A percentile compares a stretch with the other conserved stretches of the same genome.
Evolutionary conservation across 2,888 invertebrate genomes (phyloP).

Genomic region (Gasteruption jaculator): DNA sequence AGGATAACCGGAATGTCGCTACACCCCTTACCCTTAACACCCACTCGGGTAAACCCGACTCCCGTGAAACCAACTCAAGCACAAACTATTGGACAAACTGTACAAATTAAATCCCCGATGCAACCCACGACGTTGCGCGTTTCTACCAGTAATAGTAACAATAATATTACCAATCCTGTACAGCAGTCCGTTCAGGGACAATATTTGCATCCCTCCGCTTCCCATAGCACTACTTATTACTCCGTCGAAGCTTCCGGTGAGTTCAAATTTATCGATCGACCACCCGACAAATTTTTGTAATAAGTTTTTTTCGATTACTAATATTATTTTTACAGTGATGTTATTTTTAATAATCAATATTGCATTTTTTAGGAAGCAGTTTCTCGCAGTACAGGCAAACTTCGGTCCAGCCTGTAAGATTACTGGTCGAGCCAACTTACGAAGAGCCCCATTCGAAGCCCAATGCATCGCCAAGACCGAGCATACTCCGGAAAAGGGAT

Average conservation of each 20-base stretch:
- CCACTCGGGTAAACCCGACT: slow-evolving; percentile 37
- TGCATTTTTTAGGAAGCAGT: slow-evolving; percentile 27
- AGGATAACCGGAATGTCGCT: slow-evolving; percentile 46
- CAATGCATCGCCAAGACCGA: slow-evolving; percentile 70
- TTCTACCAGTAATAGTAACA: slow-evolving; percentile 27
- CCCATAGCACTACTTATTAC: slow-evolving; percentile 43
- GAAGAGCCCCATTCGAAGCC: slow-evolving; percentile 48
- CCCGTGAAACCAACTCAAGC: slow-evolving; percentile 39
- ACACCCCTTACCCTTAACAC: slow-evolving; percentile 41
- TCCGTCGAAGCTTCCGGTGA: slow-evolving; percentile 43
- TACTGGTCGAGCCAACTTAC: slow-evolving; percentile 46
- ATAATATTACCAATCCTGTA: slow-evolving; percentile 23
- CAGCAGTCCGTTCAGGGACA: slow-evolving; percentile 39
- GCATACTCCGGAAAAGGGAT: slow-evolving; percentile 84
- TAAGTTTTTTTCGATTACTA: slow-evolving; percentile 3
- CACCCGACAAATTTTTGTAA: background rate
- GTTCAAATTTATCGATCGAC: slow-evolving; percentile 9
- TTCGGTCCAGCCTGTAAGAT: slow-evolving; percentile 43
- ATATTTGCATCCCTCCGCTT: slow-evolving; percentile 41
- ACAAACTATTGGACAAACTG: slow-evolving; percentile 38
- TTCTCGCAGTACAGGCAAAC: slow-evolving; percentile 46
- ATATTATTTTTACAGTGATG: slow-evolving; percentile 2
- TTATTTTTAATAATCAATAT: background rate
- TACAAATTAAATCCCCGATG: slow-evolving; percentile 40
- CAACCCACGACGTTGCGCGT: slow-evolving; percentile 28